phyloP scores from a whole-genome alignment of 2,888 invertebrate species.

The Agrypnus murinus region DNA sequence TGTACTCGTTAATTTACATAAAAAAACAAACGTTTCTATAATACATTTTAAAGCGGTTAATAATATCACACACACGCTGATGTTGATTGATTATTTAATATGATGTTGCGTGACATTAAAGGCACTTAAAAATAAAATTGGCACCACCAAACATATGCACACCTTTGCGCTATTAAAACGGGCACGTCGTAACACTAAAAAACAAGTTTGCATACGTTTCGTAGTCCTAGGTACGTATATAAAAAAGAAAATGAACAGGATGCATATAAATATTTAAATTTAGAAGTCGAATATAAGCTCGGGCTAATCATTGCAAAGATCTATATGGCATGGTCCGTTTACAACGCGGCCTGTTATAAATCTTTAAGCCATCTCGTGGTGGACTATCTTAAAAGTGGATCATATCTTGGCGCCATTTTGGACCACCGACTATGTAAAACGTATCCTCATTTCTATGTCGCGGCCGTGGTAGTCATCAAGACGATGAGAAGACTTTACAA shows the following conservation, averaged over 20 bases:
- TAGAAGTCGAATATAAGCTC: constrained; percentile 45
- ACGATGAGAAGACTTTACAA: neutral
- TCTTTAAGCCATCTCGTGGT: constrained; percentile 65
- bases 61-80: neutral
- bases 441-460: constrained; percentile 37
- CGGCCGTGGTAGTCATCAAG: constrained; percentile 10
- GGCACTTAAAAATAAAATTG: constrained; percentile 11
- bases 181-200: neutral
- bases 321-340: constrained; percentile 61
- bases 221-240: constrained; percentile 7
- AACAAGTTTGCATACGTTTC: neutral
- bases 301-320: constrained; percentile 57
- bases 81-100: constrained; percentile 4
- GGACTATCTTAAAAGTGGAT: constrained; percentile 66
- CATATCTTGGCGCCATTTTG: constrained; percentile 65
- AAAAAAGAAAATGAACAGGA: constrained; percentile 18
- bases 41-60: too few relatives aligned
- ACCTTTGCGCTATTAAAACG: constrained; percentile 4
- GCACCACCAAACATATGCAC: neutral
- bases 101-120: neutral
- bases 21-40: too few relatives aligned
- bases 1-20: too few relatives aligned
- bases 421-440: constrained; percentile 61
- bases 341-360: constrained; percentile 65
- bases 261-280: constrained; percentile 49